Percentiles rank a stretch among this genome's conserved stretches.
phyloP scores from a whole-genome alignment of 2,797 vertebrate genomes.

The Ceyx erithaca region DNA sequence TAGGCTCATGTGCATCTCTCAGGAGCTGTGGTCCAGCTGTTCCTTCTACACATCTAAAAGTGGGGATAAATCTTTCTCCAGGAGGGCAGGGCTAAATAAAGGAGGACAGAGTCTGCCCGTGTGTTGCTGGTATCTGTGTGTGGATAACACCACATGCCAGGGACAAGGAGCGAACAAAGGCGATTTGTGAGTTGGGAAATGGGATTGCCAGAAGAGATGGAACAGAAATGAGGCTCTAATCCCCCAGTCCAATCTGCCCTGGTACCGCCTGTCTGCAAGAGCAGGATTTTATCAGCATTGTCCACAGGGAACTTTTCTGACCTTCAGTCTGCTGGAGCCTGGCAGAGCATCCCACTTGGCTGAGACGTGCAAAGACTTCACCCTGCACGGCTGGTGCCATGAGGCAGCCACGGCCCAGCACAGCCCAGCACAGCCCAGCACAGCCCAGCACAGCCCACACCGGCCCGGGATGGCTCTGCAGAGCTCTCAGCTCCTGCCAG shows the following conservation, averaged over 20 bases:
- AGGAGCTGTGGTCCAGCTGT: not conserved
- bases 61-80: not conserved
- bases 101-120: not conserved
- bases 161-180: conserved; percentile 10
- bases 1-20: too few species aligned
- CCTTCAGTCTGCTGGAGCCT: conserved; percentile 52
- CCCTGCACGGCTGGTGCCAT: too few species aligned
- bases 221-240: conserved; percentile 68
- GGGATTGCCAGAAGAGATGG: conserved; percentile 39
- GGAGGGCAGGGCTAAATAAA: not conserved
- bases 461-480: not conserved
- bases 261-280: not conserved
- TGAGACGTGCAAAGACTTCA: not conserved
- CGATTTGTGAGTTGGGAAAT: conserved; percentile 54
- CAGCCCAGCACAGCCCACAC: not conserved
- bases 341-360: conserved; percentile 1
- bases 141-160: not conserved
- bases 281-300: conserved; percentile 36
- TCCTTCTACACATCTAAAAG: not conserved
- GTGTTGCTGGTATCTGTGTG: not conserved
- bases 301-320: conserved; percentile 42
- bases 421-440: too few species aligned
- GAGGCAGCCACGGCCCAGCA: too few species aligned
- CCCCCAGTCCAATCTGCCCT: conserved; percentile 24
- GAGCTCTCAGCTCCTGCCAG: not conserved